Evolutionary conservation across 64 coral and sea anemone genomes (phyloP).

Genomic region (Astreopora myriophthalma): DNA sequence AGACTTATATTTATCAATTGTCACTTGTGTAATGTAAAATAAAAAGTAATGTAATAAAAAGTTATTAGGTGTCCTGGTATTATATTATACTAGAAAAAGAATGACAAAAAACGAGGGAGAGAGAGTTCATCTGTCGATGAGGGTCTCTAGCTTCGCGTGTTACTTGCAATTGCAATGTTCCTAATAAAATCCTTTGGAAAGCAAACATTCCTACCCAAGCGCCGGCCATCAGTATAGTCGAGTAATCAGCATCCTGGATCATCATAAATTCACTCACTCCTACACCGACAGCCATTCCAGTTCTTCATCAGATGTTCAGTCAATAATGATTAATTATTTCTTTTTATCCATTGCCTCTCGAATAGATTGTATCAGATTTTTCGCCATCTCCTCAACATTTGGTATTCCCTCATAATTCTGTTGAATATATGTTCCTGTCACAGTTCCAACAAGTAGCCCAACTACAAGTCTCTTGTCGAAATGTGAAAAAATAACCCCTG

Average conservation of each 20-base stretch:
- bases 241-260: not conserved
- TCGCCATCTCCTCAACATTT: conserved; percentile 66
- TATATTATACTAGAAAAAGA: no score
- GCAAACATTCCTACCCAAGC: not conserved
- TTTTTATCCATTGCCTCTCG: conserved; percentile 52
- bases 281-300: not conserved
- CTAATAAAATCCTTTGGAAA: not conserved
- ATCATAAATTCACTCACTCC: not conserved
- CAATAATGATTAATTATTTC: not conserved
- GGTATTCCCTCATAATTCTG: conserved; percentile 83
- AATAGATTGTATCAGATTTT: conserved; percentile 10
- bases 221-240: no score
- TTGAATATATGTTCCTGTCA: conserved; percentile 89
- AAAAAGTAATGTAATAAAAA: no score
- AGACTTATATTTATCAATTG: no score
- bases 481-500: conserved; percentile 92
- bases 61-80: no score
- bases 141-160: not conserved
- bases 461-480: conserved; percentile 80
- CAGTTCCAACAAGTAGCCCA: conserved; percentile 70
- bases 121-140: not conserved
- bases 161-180: not conserved
- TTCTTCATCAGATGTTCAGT: not conserved
- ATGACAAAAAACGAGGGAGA: no score
- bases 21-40: no score